These are phyloP conservation scores for Atopsyche davidsoni DNA, from an alignment of 1,140 invertebrate species.

Conservation along the genomic window DNA sequence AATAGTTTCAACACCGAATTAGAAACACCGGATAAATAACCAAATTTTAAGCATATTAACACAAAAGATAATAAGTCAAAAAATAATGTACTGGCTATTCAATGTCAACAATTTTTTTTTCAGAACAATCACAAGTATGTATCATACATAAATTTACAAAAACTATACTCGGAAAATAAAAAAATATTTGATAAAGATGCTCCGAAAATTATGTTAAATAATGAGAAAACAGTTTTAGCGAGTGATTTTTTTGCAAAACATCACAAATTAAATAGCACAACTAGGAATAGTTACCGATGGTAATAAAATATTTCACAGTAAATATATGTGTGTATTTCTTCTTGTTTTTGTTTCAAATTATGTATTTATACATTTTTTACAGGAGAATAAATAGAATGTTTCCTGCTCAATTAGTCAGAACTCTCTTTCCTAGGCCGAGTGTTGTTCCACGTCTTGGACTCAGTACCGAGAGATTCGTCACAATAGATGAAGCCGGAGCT, in stretches of 20 bases:
- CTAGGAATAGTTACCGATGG: constrained; percentile 12
- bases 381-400: constrained; percentile 68
- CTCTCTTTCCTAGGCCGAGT: constrained; percentile 58
- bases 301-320: constrained; percentile 15
- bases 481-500: constrained; percentile 59
- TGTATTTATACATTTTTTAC: constrained; percentile 27
- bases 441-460: constrained; percentile 57
- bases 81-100: too few relatives aligned
- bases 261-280: constrained; percentile 13
- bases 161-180: constrained; percentile 40
- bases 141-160: constrained; percentile 34
- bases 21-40: too few relatives aligned
- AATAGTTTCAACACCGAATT: too few relatives aligned
- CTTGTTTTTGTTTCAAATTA: not conserved
- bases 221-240: constrained; percentile 33
- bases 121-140: constrained; percentile 35
- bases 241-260: constrained; percentile 16
- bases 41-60: too few relatives aligned
- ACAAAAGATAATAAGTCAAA: too few relatives aligned
- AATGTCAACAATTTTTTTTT: too few relatives aligned
- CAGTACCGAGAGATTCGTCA: constrained; percentile 64
- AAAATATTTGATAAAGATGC: constrained; percentile 50
- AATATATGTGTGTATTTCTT: too few relatives aligned
- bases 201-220: constrained; percentile 48
- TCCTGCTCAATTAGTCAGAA: constrained; percentile 56